Base-by-base conservation (phyloP, 1,140 invertebrate species). In the Nasonia longicornis region DNA sequence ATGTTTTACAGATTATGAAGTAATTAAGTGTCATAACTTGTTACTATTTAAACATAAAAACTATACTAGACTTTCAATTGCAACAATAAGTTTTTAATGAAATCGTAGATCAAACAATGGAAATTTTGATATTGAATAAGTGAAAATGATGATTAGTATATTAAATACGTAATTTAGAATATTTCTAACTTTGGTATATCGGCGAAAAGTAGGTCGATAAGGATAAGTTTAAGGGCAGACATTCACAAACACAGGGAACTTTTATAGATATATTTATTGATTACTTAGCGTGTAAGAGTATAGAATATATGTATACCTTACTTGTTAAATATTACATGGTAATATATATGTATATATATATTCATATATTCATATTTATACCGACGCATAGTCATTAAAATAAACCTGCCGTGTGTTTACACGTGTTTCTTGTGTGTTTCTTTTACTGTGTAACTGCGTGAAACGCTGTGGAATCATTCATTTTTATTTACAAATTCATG, bases 241-340 rank as follows among this genome's bases (percentile, higher is more conserved):
- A 90, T 86, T 88, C 89, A 90, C 88, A 89, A 89, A 90, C 89
- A 90, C 88, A 83, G 86, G 88, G 87, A 89, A 84, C 86, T 90
- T 90, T 90, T 89, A 89, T 90, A 90, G 87, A 90, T 90, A 90
- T 90, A 90, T 90, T 90, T 90, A 90, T 90, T 90, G 89, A 90
- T 86, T 90, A 90, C 88, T 90, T 90, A 90, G 87, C 86, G 87
- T 89, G 87, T 90, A 90, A 90, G 89, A 90, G 89, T 90, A 90
- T 89, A 89, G 87, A 90, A 89, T 89, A 89, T 88, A 86, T 87
- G 83, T 88, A 82, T 87, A 89, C 86, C 85, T 89, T 89, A 89
- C 85, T 85, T 77, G 84, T 90, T 90, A 88, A 88, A 87, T 88
- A 88, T 89, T 90, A 90, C 88, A 88, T 89, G 86, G 86, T 89